Evolutionary conservation across 2,888 invertebrate species (phyloP).

Genomic region (Dexiosoma caninum): DNA sequence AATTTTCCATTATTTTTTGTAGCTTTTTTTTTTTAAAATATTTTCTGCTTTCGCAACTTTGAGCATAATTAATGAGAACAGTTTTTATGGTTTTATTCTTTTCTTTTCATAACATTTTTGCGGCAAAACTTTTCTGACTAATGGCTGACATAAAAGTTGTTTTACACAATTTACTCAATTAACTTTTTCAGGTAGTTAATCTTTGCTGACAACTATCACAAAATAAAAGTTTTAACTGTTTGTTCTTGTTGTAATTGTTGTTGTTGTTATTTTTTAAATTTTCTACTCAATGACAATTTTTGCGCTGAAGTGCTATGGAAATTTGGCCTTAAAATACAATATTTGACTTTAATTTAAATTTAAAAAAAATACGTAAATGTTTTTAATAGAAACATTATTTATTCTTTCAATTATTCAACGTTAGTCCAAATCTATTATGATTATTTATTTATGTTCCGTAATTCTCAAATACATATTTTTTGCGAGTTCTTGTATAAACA

Average conservation of each 20-base stretch:
- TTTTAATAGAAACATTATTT: too few relatives aligned
- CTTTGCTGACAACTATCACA: slow-evolving; percentile 64
- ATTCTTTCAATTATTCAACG: too few relatives aligned
- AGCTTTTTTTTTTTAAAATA: slow-evolving; percentile 65
- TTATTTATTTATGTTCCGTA: too few relatives aligned
- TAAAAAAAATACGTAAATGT: background rate
- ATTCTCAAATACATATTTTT: too few relatives aligned
- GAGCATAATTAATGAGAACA: slow-evolving; percentile 73
- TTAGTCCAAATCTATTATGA: too few relatives aligned
- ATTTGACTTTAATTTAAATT: background rate
- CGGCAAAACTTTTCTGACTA: slow-evolving; percentile 65
- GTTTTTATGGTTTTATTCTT: slow-evolving; percentile 66
- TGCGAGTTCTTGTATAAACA: too few relatives aligned
- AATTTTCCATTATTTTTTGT: slow-evolving; percentile 7
- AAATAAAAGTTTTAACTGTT: slow-evolving; percentile 56
- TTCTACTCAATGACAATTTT: background rate
- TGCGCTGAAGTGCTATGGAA: background rate
- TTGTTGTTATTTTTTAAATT: background rate
- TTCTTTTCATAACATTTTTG: slow-evolving; percentile 59
- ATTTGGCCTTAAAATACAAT: background rate
- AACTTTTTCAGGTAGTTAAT: slow-evolving; percentile 77
- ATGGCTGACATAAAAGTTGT: slow-evolving; percentile 68
- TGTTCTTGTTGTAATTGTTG: background rate
- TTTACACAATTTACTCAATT: slow-evolving; percentile 71
- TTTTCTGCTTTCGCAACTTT: slow-evolving; percentile 75